phyloP scores from a whole-genome alignment of 92 coral and sea anemone species.

The Blastomussa wellsi region DNA sequence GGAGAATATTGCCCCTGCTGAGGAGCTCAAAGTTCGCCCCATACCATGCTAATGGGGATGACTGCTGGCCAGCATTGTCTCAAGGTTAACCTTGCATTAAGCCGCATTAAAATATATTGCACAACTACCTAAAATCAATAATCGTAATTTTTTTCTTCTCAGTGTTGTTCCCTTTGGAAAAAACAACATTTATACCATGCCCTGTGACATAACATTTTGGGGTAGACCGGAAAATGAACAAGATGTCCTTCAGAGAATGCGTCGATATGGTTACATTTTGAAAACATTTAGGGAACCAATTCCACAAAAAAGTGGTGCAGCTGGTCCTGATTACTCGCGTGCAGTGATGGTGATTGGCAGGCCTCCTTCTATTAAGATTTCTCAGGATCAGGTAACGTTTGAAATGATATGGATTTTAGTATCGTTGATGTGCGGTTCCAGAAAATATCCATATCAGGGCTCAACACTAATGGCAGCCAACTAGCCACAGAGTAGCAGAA shows the following conservation, averaged over 20 bases:
- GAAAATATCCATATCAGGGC: too few relatives aligned
- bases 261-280: slow-evolving; percentile 61
- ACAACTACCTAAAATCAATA: neutral
- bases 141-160: neutral
- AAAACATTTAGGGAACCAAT: slow-evolving; percentile 43
- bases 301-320: slow-evolving; percentile 28
- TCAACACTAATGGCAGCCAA: too few relatives aligned
- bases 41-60: too few relatives aligned
- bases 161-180: slow-evolving; percentile 84
- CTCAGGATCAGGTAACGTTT: slow-evolving; percentile 61
- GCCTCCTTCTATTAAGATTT: slow-evolving; percentile 68
- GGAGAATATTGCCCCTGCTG: too few relatives aligned
- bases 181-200: slow-evolving; percentile 77
- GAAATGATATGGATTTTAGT: too few relatives aligned
- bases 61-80: too few relatives aligned
- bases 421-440: too few relatives aligned
- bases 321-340: neutral
- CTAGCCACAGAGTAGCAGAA: too few relatives aligned
- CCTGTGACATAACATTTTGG: slow-evolving; percentile 86
- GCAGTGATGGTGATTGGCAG: slow-evolving; percentile 44
- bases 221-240: slow-evolving; percentile 74
- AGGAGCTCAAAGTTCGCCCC: too few relatives aligned
- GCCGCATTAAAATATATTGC: too few relatives aligned
- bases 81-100: too few relatives aligned
- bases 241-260: slow-evolving; percentile 71